Conservation (phyloP, 1,140 invertebrate species). For the Rhagoletis zephyria region DNA sequence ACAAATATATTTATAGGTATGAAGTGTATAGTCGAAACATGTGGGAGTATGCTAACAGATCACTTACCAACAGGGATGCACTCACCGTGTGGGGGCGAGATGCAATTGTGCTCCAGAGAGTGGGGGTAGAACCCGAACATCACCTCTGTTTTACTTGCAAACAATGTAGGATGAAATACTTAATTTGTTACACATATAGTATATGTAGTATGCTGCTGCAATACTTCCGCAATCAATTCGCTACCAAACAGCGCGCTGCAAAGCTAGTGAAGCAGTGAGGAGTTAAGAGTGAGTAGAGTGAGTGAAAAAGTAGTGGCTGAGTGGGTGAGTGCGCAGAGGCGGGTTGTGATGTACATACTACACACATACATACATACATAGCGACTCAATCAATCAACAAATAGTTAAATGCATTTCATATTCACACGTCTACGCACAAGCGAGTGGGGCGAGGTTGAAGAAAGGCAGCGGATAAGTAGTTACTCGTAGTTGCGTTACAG, state of each 20-base stretch:
- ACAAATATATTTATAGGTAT: neutral
- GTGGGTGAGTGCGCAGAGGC: neutral
- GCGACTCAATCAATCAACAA: slow-evolving; percentile 43
- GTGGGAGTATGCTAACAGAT: neutral
- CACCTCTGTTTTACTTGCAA: neutral
- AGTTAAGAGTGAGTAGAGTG: neutral
- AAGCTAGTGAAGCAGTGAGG: neutral
- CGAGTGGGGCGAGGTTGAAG: neutral
- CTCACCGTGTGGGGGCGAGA: too few relatives aligned
- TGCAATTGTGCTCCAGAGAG: neutral
- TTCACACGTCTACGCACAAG: slow-evolving; percentile 23
- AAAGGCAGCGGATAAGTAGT: neutral
- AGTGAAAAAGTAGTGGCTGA: neutral
- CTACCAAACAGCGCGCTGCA: neutral
- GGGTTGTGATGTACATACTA: neutral
- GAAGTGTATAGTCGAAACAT: neutral
- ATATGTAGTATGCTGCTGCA: neutral
- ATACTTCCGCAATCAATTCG: slow-evolving; percentile 40
- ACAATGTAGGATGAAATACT: neutral
- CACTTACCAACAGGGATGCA: neutral
- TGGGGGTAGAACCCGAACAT: neutral
- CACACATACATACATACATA: neutral
- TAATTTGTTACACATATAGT: neutral
- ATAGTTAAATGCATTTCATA: slow-evolving; percentile 46
- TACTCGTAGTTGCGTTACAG: neutral